These are phyloP conservation scores for Drosophila glabriapex DNA, from an alignment of 2,888 invertebrate species.

Conservation along the genomic window DNA sequence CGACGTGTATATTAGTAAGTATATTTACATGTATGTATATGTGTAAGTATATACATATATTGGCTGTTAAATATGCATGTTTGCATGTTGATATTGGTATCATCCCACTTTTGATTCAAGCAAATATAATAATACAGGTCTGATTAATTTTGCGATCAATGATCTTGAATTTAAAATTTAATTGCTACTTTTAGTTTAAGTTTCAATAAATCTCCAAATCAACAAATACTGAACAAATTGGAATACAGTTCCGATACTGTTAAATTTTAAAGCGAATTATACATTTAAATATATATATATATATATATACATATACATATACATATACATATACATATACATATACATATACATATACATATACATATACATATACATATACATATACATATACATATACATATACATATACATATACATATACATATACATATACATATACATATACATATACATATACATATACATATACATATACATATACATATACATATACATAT, in stretches of 20 bases:
- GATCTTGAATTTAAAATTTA: background rate
- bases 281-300: background rate
- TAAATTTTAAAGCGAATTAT: background rate
- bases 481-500: background rate
- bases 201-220: slow-evolving; percentile 1
- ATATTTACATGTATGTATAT: slow-evolving; percentile 18
- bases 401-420: background rate
- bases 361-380: background rate
- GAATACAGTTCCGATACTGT: background rate
- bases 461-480: background rate
- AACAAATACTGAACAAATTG: background rate
- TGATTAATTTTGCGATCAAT: background rate
- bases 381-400: background rate
- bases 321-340: background rate
- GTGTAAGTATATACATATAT: slow-evolving; percentile 30
- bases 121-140: background rate
- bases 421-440: background rate
- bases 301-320: fast-evolving
- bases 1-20: slow-evolving; percentile 20
- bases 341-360: background rate
- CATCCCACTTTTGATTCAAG: slow-evolving; percentile 4
- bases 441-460: background rate
- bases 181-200: background rate
- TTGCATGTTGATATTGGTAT: slow-evolving; percentile 15
- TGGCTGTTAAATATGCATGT: slow-evolving; percentile 21